Percentiles rank a stretch among this genome's conserved stretches.
Conservation (phyloP, 2,113 vertebrate species). For the Sturnus vulgaris region DNA sequence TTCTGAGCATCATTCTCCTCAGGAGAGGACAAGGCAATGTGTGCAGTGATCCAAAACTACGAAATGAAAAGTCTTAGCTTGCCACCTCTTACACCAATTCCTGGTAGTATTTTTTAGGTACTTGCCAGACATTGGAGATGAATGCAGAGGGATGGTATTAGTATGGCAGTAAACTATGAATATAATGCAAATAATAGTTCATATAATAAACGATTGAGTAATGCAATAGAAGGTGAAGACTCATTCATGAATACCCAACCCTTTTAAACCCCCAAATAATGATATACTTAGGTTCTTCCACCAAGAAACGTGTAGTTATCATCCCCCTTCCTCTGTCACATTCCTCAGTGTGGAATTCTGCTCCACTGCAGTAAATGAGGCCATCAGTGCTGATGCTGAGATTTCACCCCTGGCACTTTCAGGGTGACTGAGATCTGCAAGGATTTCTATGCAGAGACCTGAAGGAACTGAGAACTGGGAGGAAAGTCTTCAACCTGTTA, state of each 20-base stretch:
- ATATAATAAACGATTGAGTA: neutral
- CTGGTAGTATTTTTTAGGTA: neutral
- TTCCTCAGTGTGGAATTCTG: neutral
- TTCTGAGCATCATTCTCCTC: neutral
- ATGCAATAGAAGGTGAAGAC: neutral
- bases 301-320: neutral
- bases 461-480: neutral
- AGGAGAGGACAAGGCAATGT: neutral
- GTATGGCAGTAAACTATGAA: neutral
- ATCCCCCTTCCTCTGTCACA: neutral
- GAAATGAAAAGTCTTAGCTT: neutral
- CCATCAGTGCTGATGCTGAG: neutral
- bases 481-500: neutral
- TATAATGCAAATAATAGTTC: neutral
- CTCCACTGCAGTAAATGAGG: neutral
- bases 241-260: neutral
- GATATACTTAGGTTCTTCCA: neutral
- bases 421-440: neutral
- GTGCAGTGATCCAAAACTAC: neutral
- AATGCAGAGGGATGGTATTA: neutral
- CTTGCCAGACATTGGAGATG: neutral
- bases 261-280: neutral
- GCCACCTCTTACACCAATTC: neutral
- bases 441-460: neutral
- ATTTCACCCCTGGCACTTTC: neutral